Base-by-base conservation (phyloP, 2,888 invertebrate species). In the Ypsolopha sequella region DNA sequence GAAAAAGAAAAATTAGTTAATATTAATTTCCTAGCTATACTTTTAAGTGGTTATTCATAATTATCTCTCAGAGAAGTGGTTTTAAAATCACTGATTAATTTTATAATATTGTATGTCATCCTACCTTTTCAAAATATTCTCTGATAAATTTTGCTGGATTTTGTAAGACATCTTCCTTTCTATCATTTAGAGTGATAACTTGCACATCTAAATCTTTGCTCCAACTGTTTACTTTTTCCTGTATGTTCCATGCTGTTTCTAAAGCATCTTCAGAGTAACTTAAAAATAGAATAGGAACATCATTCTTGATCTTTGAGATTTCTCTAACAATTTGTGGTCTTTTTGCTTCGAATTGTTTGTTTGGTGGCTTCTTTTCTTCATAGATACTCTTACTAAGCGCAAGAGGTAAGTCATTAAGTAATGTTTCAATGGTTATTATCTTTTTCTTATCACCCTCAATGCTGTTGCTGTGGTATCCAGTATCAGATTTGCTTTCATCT, bases 71-170 rank as follows among this genome's bases (percentile, higher is more conserved):
- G n/a, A n/a, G n/a, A n/a, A n/a, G n/a, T n/a, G n/a, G n/a, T n/a
- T n/a, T 24, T 24, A 4, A 24, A 24, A 24, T 24, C 4, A 24
- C 4, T 24, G 2, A 24, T 3, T 24, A 4, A 24, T 24, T 24
- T 24, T 4, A 24, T 24, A 24, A 24, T 24, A 24, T 24, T 24
- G 4, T 2, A 24, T 24, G 24, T 24, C 24, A 24, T 24, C 51
- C 62, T 64, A 89, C 89, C 76, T 89, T 88, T 66, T 86, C 84
- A 66, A 88, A 88, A 66, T 88, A 86, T 64, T 89, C 86, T 44
- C 88, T 78, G 33, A 89, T 87, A 57, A 85, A 88, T 56, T 86
- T 87, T 56, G 88, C 88, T 50, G 88, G 88, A 61, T 82, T 88
- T 59, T 81, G 80, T 57, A 80, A 85, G 7, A 89, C 82, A 55